Base-by-base conservation (phyloP, 2,113 vertebrate genomes). In the Okapia johnstoni region DNA sequence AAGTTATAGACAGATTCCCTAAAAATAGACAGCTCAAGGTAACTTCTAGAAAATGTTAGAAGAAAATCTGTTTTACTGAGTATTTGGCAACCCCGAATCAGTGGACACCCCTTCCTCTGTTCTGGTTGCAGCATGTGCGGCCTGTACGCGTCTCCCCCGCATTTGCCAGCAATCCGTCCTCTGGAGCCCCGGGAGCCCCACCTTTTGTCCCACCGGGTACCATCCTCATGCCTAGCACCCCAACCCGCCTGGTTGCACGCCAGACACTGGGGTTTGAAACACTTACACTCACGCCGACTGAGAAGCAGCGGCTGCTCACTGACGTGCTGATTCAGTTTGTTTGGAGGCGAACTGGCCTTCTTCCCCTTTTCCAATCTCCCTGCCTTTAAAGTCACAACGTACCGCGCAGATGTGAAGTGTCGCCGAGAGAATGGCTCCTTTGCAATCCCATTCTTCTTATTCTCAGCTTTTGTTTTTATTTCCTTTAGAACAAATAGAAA, bases 361-460 rank as follows among this genome's bases (percentile, higher is more conserved):
- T 52, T 43, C 63, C 60, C 43, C 94, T 94, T 81, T 66, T 30
- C n/a, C n/a, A n/a, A 26, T n/a, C 46, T 50, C 85, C 33, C 79
- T 12, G 54, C 96, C 57, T 0, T 58, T 92, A 97, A 73, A 43
- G 83, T 83, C 97, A 94, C 1, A n/a, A 1, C 2, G 3, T n/a
- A 55, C n/a, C 4, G 86, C n/a, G n/a, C n/a, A 93, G 97, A 96
- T 93, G 96, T 92, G 81, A 46, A 93, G 81, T 52, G 88, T 28
- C 43, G 90, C 46, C 93, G 87, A 85, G 96, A 95, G 85, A 60
- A 89, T 83, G 85, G 92, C 98, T 98, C 97, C 98, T 98, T 98
- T 96, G 97, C 87, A n/a, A 96, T 94, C 94, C 84, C n/a, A n/a
- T 85, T 94, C 90, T 61, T 85, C 48, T 50, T 70, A 50, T 52